These are phyloP conservation scores for Urocolius indicus DNA, from an alignment of 2,113 vertebrate species.

Conservation along the genomic window DNA sequence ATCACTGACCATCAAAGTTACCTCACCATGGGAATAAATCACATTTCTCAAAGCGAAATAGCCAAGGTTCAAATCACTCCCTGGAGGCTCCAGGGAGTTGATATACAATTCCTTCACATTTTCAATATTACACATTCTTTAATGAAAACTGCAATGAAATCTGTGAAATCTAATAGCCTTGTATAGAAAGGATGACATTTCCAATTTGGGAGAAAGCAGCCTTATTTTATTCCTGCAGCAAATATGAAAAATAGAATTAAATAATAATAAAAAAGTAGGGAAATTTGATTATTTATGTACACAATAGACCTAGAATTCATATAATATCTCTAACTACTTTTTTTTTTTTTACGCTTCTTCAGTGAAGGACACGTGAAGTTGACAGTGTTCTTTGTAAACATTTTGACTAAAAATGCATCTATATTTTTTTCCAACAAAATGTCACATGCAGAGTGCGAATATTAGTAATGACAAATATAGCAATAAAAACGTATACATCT, in stretches of 20 bases:
- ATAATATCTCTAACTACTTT: not conserved
- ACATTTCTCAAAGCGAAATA: not conserved
- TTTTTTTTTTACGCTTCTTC: not conserved
- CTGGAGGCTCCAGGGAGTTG: not conserved
- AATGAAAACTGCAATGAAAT: slow-evolving; percentile 35
- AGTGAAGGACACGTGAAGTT: not conserved
- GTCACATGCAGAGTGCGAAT: not conserved
- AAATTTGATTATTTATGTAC: not conserved
- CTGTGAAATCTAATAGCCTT: not conserved
- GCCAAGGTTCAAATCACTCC: not conserved
- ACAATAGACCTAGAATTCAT: not conserved
- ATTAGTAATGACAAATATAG: not conserved
- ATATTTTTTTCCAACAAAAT: not conserved
- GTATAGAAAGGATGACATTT: not conserved
- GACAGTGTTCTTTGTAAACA: not conserved
- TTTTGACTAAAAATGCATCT: not conserved
- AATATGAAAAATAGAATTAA: slow-evolving; percentile 31
- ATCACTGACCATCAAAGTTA: not conserved
- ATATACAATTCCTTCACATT: not conserved
- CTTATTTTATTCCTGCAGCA: not conserved
- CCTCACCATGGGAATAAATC: not conserved
- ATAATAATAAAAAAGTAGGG: not conserved
- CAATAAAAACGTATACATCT: not conserved
- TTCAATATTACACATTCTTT: slow-evolving; percentile 6
- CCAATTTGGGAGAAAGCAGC: accelerated